Conservation (phyloP, 2,113 vertebrate species). For the Glareola pratincola region DNA sequence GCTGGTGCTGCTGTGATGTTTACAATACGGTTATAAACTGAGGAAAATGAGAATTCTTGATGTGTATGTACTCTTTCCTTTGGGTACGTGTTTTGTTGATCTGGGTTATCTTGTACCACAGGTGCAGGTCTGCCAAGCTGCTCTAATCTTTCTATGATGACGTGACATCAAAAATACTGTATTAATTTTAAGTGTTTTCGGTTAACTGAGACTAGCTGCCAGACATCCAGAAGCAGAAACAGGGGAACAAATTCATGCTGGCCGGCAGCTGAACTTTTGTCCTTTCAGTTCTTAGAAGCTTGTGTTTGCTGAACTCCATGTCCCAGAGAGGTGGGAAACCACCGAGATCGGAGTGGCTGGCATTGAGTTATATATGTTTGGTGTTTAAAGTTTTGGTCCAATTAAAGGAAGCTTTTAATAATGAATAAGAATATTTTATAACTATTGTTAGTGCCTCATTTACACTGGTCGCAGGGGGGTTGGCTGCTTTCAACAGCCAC, state of each 20-base stretch:
- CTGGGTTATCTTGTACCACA: not conserved
- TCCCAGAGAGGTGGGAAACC: not conserved
- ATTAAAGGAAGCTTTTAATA: not conserved
- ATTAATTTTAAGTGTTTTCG: not conserved
- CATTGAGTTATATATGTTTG: not conserved
- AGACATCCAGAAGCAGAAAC: not conserved
- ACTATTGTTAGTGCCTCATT: not conserved
- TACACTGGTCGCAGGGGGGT: not conserved
- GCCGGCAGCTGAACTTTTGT: not conserved
- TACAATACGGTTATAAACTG: not conserved
- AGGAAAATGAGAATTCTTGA: not conserved
- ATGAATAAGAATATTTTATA: not conserved
- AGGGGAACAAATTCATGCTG: not conserved
- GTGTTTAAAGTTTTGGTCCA: not conserved
- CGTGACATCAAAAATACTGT: rapidly evolving
- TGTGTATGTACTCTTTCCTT: not conserved
- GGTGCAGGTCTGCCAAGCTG: not conserved
- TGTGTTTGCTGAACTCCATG: not conserved
- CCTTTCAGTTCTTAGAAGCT: not conserved
- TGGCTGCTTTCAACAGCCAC: not conserved
- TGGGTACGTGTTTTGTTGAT: not conserved
- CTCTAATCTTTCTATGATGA: not conserved
- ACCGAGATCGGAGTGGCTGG: not conserved
- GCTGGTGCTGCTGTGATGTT: not conserved
- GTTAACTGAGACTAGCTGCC: not conserved